Conservation (phyloP, 2,888 invertebrate genomes). For the Cheilosia urbana region DNA sequence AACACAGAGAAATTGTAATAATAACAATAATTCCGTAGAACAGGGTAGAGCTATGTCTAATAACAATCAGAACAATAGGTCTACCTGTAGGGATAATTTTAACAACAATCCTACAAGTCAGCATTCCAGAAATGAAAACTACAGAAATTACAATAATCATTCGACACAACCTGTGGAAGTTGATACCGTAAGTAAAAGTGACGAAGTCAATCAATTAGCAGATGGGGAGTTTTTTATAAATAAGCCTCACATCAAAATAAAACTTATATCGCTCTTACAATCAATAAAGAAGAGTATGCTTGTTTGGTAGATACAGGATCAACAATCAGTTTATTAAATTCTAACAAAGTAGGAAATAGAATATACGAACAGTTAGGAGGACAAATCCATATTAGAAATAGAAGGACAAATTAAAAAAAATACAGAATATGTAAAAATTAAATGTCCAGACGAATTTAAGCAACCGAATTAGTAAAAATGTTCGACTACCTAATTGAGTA, state of each 20-base stretch:
- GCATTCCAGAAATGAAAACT: not conserved
- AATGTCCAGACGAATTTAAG: not conserved
- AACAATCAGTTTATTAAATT: conserved; percentile 25
- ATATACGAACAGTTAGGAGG: conserved; percentile 15
- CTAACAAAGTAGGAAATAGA: conserved; percentile 12
- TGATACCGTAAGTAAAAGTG: not conserved
- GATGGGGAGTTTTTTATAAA: not conserved
- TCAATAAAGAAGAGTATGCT: not conserved
- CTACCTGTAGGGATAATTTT: not conserved
- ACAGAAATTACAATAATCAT: not conserved
- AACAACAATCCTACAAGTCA: not conserved
- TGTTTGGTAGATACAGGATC: conserved; percentile 12
- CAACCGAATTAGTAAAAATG: conserved; percentile 1
- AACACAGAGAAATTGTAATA: not conserved
- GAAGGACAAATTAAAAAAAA: conserved; percentile 21
- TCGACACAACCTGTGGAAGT: not conserved
- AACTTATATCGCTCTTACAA: conserved; percentile 9
- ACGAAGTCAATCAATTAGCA: conserved; percentile 3
- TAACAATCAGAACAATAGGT: not conserved
- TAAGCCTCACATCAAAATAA: conserved; percentile 6
- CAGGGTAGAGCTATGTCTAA: not conserved
- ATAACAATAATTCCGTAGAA: not conserved
- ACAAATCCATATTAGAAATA: conserved; percentile 22
- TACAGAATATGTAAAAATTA: not conserved
- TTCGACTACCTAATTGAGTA: not conserved